A percentile compares a stretch with the other conserved stretches of the same genome.
These are phyloP conservation scores for Eospalax fontanierii DNA, from an alignment of 2,797 vertebrate genomes.

Conservation along the genomic window DNA sequence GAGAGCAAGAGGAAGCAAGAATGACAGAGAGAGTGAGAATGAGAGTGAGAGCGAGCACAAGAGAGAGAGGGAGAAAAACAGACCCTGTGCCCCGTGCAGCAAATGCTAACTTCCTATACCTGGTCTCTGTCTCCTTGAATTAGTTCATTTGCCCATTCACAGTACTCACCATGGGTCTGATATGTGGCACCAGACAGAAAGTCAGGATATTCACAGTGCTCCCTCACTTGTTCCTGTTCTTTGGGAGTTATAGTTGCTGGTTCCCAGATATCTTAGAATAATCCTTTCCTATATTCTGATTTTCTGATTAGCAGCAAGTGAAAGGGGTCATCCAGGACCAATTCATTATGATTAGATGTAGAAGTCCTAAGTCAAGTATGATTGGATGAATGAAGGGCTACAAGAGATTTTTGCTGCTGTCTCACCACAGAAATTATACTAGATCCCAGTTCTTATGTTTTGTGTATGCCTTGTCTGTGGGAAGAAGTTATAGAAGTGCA, in stretches of 20 bases:
- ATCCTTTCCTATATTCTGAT: background rate
- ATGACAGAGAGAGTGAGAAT: background rate
- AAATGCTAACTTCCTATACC: background rate
- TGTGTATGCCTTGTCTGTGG: too few species aligned
- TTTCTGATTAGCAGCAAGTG: background rate
- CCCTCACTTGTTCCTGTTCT: background rate
- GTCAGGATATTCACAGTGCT: background rate
- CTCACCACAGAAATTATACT: background rate
- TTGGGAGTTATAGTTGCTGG: background rate
- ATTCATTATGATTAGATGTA: background rate
- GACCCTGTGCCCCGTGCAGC: background rate
- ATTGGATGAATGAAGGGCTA: background rate
- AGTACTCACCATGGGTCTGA: background rate
- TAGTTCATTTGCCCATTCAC: background rate
- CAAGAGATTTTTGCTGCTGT: background rate
- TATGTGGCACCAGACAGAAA: background rate
- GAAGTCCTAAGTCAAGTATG: background rate
- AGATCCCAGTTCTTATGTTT: background rate
- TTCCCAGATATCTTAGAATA: background rate
- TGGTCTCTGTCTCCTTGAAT: background rate
- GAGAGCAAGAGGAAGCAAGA: background rate
- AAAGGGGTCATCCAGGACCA: background rate
- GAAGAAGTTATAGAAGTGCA: accelerated
- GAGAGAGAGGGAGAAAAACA: background rate
- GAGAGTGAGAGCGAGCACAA: background rate